Evolutionary conservation across 2,113 vertebrate species (phyloP).

Genomic region (Balaeniceps rex): DNA sequence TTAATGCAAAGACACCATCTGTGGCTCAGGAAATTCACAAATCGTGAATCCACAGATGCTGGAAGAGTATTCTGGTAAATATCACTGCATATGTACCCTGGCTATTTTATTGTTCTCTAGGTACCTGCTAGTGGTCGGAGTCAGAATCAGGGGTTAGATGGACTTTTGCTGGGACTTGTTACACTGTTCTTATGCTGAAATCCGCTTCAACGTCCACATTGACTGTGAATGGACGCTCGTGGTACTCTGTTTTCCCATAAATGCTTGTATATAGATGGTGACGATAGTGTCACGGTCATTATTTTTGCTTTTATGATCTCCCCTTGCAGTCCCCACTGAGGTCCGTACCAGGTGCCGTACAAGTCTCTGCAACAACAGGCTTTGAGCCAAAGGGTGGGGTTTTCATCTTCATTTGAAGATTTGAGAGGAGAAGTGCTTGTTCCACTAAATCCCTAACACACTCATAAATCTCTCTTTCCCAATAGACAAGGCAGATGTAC

Average conservation of each 20-base stretch:
- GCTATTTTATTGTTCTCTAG: neutral
- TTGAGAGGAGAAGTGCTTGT: slow-evolving; percentile 4
- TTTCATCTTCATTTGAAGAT: neutral
- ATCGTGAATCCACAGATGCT: neutral
- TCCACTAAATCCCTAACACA: neutral
- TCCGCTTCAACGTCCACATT: neutral
- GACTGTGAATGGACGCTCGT: neutral
- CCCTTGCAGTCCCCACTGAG: neutral
- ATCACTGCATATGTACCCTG: neutral
- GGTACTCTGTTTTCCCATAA: neutral
- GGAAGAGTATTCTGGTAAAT: neutral
- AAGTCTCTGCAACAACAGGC: neutral
- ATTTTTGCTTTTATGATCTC: neutral
- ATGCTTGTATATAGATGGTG: neutral
- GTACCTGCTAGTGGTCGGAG: neutral
- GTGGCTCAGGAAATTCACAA: neutral
- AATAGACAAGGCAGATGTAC: neutral
- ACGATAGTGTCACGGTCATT: neutral
- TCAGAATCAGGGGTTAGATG: neutral
- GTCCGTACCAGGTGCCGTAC: neutral
- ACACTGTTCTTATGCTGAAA: neutral
- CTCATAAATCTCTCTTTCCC: slow-evolving; percentile 34
- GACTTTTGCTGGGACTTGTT: neutral
- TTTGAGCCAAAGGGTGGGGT: slow-evolving; percentile 13
- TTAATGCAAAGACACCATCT: neutral